A percentile compares a stretch with the other conserved stretches of the same genome.
phyloP scores from a whole-genome alignment of 2,888 invertebrate species.

The Eledone cirrhosa region DNA sequence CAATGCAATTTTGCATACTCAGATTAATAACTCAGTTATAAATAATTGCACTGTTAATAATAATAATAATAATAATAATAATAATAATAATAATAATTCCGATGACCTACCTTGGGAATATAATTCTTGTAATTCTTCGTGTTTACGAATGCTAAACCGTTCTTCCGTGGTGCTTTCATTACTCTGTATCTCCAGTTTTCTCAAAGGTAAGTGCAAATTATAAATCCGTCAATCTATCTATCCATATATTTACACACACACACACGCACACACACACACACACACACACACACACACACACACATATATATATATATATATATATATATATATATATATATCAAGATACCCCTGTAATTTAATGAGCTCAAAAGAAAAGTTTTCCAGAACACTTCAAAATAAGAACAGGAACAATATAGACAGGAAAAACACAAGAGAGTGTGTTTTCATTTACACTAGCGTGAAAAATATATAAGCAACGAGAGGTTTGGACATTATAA shows the following conservation, averaged over 20 bases:
- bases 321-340: neutral
- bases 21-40: too few species aligned
- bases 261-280: neutral
- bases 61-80: too few species aligned
- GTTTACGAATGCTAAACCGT: neutral
- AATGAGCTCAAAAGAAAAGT: too few species aligned
- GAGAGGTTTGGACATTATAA: too few species aligned
- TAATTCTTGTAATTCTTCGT: neutral
- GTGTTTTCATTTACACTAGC: too few species aligned
- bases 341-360: neutral
- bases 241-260: neutral
- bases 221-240: neutral
- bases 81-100: too few species aligned
- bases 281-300: neutral
- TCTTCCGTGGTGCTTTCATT: neutral
- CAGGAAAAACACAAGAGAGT: too few species aligned
- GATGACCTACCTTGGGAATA: constrained; percentile 16
- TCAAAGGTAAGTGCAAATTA: neutral
- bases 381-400: too few species aligned
- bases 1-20: too few species aligned
- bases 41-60: too few species aligned
- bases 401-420: too few species aligned
- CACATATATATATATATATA: neutral
- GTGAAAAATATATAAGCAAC: too few species aligned
- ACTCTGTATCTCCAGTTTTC: constrained; percentile 16